phyloP scores from a whole-genome alignment of 2,888 invertebrate species.

The Drosophila nr. perissopoda region DNA sequence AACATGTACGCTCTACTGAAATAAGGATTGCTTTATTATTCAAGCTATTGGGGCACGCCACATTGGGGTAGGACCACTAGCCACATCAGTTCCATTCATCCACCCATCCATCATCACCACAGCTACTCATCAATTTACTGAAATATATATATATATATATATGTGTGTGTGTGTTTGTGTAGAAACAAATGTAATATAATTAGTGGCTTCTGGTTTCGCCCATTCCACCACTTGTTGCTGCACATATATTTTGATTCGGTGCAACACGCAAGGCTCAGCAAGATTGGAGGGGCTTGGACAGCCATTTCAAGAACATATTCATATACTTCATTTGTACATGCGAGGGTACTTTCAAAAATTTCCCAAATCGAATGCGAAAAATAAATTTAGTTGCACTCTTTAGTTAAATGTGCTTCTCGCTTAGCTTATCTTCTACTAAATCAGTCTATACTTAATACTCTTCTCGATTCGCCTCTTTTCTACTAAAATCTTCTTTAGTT shows the following conservation, averaged over 20 bases:
- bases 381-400: not conserved
- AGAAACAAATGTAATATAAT: constrained; percentile 4
- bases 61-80: constrained; percentile 30
- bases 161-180: too few relatives aligned
- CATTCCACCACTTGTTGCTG: constrained; percentile 2
- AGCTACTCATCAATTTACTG: not conserved
- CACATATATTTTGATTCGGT: constrained; percentile 11
- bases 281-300: constrained; percentile 4
- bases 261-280: constrained; percentile 34
- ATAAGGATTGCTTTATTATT: constrained; percentile 30
- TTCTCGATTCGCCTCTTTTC: not conserved
- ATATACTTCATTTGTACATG: not conserved
- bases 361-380: not conserved
- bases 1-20: not conserved
- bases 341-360: not conserved
- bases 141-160: not conserved
- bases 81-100: not conserved
- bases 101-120: constrained; percentile 20
- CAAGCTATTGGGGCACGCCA: constrained; percentile 10
- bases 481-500: not conserved
- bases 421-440: not conserved
- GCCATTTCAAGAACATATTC: not conserved
- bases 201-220: constrained; percentile 3
- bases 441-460: not conserved
- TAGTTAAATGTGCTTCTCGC: not conserved